Evolutionary conservation across 2,113 vertebrate species (phyloP).

Genomic region (Procapra przewalskii): DNA sequence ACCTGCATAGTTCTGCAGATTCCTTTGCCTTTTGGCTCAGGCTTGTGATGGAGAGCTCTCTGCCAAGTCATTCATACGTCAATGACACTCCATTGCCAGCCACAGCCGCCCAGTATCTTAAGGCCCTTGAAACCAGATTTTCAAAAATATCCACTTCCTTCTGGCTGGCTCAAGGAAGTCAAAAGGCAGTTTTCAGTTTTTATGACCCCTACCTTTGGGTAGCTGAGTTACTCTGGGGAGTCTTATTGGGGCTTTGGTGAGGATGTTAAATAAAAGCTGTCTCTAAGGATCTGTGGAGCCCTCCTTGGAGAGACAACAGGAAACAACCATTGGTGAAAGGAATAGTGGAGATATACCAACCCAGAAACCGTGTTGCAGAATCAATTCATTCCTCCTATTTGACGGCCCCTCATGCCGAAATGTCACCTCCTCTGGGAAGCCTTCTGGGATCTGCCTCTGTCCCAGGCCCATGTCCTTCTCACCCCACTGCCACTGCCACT

Average conservation of each 20-base stretch:
- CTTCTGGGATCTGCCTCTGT: background rate
- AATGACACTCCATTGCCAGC: background rate
- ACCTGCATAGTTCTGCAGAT: background rate
- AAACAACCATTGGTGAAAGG: background rate
- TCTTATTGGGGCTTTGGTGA: background rate
- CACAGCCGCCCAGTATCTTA: background rate
- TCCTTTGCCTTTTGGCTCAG: background rate
- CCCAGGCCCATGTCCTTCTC: background rate
- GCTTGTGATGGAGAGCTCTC: background rate
- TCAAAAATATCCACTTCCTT: background rate
- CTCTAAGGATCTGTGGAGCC: background rate
- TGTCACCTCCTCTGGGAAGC: background rate
- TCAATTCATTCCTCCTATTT: background rate
- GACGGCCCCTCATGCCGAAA: background rate
- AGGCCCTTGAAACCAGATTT: constrained; percentile 1
- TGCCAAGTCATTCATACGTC: background rate
- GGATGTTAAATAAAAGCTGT: background rate
- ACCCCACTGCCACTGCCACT: too few relatives aligned
- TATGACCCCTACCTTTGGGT: background rate
- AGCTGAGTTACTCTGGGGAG: background rate
- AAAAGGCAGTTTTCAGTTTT: background rate
- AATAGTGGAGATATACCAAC: background rate
- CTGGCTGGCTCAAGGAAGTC: background rate
- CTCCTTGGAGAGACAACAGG: background rate
- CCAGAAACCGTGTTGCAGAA: background rate